Evolutionary conservation across 2,797 vertebrate genomes (phyloP).

Genomic region (Scyliorhinus canicula): DNA sequence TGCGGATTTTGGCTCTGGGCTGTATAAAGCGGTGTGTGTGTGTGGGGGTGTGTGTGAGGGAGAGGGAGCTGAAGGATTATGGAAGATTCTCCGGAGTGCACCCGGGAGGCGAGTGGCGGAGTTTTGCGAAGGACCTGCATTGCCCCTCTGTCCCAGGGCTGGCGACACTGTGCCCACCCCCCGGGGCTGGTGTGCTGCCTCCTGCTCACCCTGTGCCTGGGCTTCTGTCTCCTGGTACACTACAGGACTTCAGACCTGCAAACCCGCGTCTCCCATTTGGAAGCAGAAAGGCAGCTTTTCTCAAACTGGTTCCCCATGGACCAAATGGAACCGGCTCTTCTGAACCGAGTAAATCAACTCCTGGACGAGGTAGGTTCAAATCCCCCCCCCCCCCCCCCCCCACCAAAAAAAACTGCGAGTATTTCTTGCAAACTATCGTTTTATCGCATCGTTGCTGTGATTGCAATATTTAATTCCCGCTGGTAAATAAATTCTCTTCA

Average conservation of each 20-base stretch:
- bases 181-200: background rate
- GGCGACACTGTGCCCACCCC: background rate
- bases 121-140: background rate
- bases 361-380: conserved; percentile 11
- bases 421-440: background rate
- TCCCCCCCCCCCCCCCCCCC: no score
- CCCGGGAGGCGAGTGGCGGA: background rate
- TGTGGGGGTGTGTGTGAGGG: no score
- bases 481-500: background rate
- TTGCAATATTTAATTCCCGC: background rate
- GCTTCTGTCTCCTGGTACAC: conserved; percentile 4
- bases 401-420: no score
- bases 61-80: background rate
- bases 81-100: background rate
- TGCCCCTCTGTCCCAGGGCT: background rate
- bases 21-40: no score
- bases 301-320: background rate
- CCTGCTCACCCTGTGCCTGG: background rate
- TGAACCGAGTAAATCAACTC: conserved; percentile 12
- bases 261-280: conserved; percentile 13
- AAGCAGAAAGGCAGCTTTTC: background rate
- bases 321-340: conserved; percentile 25
- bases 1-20: no score
- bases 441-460: background rate
- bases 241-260: conserved; percentile 6